Base-by-base conservation (phyloP, 2,888 invertebrate genomes). In the Caenorhabditis sp. region DNA sequence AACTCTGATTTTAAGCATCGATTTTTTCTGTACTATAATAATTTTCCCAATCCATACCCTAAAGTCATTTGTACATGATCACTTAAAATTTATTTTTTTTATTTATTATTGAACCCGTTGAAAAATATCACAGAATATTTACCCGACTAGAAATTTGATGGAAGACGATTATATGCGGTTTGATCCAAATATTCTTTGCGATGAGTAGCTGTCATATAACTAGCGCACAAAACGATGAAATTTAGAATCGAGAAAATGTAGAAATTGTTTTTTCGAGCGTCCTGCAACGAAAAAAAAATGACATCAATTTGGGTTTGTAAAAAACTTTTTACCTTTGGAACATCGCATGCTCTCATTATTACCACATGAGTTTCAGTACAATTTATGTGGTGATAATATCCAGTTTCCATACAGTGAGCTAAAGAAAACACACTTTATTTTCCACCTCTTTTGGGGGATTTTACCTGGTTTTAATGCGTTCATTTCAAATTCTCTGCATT, bases 401-500 rank as follows among this genome's bases (percentile, higher is more conserved):
- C 79, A 1, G 79, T 80, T 60, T 62, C 62, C 0, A 62, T 36
- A 49, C 79, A 80, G 55, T 80, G 75, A 1, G 64, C 79, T 80
- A 66, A 19, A 77, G 73, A 55, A n/a, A n/a, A n/a, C n/a, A n/a
- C n/a, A n/a, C n/a, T n/a, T n/a, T n/a, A n/a, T n/a, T n/a, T n/a
- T n/a, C n/a, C n/a, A n/a, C n/a, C n/a, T n/a, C n/a, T 53, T 57
- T 63, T 55, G 8, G 12, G 24, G 14, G 31, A 36, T 43, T 55
- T 63, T 55, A 80, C 79, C 68, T 3, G 77, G 68, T 72, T 80
- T 80, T 19, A 80, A 69, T 10, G 79, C 79, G 31, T 72, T 73
- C 14, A 77, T 61, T 24, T 80, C 79, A 59, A 80, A 80, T 5
- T 80, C 79, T 23, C 70, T 76, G 36, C 79, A 80, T 5, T 69